phyloP scores from a whole-genome alignment of 1,140 invertebrate species.

The Arion vulgaris region DNA sequence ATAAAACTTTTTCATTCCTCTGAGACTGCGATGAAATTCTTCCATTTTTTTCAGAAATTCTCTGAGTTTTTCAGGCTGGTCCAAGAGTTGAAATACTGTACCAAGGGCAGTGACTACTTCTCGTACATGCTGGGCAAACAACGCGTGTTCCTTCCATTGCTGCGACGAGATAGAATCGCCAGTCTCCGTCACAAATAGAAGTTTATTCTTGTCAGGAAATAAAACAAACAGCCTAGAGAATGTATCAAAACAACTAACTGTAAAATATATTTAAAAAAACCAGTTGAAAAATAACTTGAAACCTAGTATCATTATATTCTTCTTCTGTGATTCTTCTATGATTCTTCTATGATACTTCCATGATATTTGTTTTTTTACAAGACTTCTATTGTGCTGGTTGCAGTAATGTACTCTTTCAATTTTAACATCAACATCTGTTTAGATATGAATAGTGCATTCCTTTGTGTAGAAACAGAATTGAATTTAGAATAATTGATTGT shows the following conservation, averaged over 20 bases:
- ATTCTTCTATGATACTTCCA: too few species aligned
- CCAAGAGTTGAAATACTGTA: neutral
- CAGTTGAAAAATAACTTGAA: too few species aligned
- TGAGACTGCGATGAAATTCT: slow-evolving; percentile 8
- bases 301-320: too few species aligned
- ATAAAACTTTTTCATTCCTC: neutral
- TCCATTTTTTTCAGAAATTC: neutral
- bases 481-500: too few species aligned
- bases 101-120: neutral
- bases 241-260: neutral
- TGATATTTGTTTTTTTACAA: too few species aligned
- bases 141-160: neutral
- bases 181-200: neutral
- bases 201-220: neutral
- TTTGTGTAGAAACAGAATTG: too few species aligned
- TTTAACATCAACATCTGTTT: too few species aligned
- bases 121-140: neutral
- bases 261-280: too few species aligned
- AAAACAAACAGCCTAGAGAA: neutral
- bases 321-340: too few species aligned
- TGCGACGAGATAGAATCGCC: neutral
- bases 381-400: too few species aligned
- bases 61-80: neutral
- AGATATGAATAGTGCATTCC: too few species aligned
- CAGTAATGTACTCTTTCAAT: too few species aligned